Evolutionary conservation across 2,797 vertebrate genomes (phyloP).

Genomic region (Nasua narica): DNA sequence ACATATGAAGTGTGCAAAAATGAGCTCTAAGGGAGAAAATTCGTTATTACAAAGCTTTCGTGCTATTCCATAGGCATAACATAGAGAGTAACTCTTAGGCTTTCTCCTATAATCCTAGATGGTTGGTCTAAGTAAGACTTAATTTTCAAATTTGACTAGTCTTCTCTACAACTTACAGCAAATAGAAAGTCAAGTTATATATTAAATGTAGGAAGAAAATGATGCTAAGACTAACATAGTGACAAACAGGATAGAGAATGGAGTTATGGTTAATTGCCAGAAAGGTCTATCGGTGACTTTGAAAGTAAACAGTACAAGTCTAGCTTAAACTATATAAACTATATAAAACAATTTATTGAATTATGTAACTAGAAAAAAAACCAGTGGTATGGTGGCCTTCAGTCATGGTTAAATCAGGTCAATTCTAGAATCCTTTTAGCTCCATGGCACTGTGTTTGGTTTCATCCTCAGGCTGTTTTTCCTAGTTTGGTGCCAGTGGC

Average conservation of each 20-base stretch:
- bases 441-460: not conserved
- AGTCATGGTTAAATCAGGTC: not conserved
- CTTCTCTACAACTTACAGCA: not conserved
- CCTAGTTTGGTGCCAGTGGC: not conserved
- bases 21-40: conserved; percentile 8
- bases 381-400: not conserved
- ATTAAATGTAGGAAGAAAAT: not conserved
- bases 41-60: not conserved
- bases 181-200: not conserved
- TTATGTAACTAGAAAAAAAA: not conserved
- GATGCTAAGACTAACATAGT: not conserved
- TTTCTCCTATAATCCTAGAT: not conserved
- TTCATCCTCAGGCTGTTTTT: not conserved
- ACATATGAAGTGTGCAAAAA: not conserved
- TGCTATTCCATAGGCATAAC: not conserved
- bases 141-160: conserved; percentile 4
- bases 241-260: not conserved
- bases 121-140: not conserved
- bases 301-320: not conserved
- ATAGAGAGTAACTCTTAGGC: not conserved
- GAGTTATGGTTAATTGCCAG: not conserved
- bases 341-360: not conserved
- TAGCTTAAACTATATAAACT: not conserved
- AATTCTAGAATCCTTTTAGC: not conserved
- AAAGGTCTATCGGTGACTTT: not conserved